Conservation (phyloP, 2,888 invertebrate genomes). For the Zele albiditarsus region DNA sequence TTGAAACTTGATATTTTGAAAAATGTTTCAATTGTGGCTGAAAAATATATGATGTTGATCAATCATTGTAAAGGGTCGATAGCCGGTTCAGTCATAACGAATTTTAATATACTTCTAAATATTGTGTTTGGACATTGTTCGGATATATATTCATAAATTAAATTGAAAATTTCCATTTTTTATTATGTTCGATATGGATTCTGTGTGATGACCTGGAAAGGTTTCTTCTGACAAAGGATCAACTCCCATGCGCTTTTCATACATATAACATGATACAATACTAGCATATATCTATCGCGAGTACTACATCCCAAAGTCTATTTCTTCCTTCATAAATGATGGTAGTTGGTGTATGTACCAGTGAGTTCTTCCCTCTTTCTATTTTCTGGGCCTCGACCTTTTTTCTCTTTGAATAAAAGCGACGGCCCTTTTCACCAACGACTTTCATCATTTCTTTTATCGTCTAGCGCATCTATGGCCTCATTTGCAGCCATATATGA, state of each 20-base stretch:
- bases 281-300: neutral
- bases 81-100: too few species aligned
- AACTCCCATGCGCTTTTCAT: neutral
- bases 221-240: neutral
- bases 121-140: neutral
- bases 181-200: neutral
- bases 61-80: too few species aligned
- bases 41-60: too few species aligned
- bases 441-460: slow-evolving; percentile 66
- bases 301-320: neutral
- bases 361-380: neutral
- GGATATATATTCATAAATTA: neutral
- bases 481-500: slow-evolving; percentile 67
- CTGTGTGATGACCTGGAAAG: slow-evolving; percentile 17
- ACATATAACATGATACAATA: neutral
- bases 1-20: too few species aligned
- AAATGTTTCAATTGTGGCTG: too few species aligned
- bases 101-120: neutral
- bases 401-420: slow-evolving; percentile 49
- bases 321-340: neutral
- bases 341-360: neutral
- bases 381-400: slow-evolving; percentile 32
- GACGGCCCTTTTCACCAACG: slow-evolving; percentile 67
- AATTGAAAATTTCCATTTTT: neutral
- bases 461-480: slow-evolving; percentile 64